phyloP scores from a whole-genome alignment of 2,888 invertebrate species.

The Eupithecia subumbrata region DNA sequence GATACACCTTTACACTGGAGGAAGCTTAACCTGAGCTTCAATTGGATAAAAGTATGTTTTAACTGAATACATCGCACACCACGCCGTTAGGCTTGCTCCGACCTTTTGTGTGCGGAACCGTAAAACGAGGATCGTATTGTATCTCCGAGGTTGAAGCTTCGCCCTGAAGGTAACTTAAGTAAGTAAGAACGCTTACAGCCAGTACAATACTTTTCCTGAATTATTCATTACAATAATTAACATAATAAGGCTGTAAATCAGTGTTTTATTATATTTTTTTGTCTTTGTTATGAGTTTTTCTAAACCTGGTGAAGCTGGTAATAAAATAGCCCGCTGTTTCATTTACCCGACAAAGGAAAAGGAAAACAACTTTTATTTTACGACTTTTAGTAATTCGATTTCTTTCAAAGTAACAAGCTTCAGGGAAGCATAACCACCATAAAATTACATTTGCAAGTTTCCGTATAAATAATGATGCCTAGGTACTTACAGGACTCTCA shows the following conservation, averaged over 20 bases:
- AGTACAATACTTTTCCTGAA: slow-evolving; percentile 1
- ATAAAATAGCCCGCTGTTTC: background rate
- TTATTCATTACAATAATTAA: slow-evolving; percentile 2
- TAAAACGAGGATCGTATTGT: background rate
- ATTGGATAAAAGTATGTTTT: background rate
- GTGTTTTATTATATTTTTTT: slow-evolving; percentile 7
- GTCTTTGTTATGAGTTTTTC: slow-evolving; percentile 7
- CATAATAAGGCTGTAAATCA: background rate
- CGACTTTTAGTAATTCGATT: background rate
- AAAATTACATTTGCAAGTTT: no score
- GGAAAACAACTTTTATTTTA: background rate
- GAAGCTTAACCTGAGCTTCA: background rate
- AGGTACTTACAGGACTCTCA: no score
- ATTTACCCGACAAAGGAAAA: slow-evolving; percentile 8
- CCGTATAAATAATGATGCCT: no score
- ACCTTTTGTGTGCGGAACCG: slow-evolving; percentile 8
- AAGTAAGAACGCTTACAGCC: background rate
- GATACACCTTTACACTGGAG: background rate
- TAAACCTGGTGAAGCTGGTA: background rate
- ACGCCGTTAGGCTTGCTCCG: background rate
- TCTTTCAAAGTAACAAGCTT: background rate
- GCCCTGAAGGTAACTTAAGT: background rate
- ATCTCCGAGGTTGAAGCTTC: background rate
- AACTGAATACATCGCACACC: background rate
- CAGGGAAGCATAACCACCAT: no score